A percentile compares a stretch with the other conserved stretches of the same genome.
phyloP scores from a whole-genome alignment of 1,140 invertebrate genomes.

The Caligus rogercresseyi region DNA sequence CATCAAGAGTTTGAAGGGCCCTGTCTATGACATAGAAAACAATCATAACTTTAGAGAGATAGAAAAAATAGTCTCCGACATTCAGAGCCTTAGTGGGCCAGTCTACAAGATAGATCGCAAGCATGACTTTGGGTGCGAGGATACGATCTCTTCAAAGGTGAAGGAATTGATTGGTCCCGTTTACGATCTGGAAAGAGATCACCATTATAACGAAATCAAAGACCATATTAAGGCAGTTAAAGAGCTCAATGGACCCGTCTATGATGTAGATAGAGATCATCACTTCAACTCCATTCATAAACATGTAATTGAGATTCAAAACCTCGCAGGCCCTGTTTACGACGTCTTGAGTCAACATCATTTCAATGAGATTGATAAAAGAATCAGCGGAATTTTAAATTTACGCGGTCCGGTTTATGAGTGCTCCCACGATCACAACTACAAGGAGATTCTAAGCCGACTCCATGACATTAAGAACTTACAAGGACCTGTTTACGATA shows the following conservation, averaged over 20 bases:
- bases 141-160: constrained; percentile 1
- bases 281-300: constrained; percentile 1
- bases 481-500: not conserved
- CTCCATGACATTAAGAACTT: not conserved
- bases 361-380: constrained; percentile 16
- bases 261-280: constrained; percentile 14
- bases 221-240: not conserved
- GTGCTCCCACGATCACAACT: not conserved
- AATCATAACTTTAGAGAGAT: constrained; percentile 7
- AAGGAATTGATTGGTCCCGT: constrained; percentile 11
- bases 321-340: constrained; percentile 10
- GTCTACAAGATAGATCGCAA: not conserved
- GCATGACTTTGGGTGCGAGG: not conserved
- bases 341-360: constrained; percentile 17
- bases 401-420: not conserved
- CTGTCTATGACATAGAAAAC: not conserved
- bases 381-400: not conserved
- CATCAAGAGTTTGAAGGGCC: not conserved
- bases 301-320: not conserved
- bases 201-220: not conserved
- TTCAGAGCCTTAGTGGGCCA: not conserved
- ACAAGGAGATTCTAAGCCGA: not conserved
- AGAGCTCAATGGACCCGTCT: constrained; percentile 8
- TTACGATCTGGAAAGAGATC: not conserved
- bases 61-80: not conserved